Conservation (phyloP, 2,113 vertebrate species). For the Capricornis sumatraensis region DNA sequence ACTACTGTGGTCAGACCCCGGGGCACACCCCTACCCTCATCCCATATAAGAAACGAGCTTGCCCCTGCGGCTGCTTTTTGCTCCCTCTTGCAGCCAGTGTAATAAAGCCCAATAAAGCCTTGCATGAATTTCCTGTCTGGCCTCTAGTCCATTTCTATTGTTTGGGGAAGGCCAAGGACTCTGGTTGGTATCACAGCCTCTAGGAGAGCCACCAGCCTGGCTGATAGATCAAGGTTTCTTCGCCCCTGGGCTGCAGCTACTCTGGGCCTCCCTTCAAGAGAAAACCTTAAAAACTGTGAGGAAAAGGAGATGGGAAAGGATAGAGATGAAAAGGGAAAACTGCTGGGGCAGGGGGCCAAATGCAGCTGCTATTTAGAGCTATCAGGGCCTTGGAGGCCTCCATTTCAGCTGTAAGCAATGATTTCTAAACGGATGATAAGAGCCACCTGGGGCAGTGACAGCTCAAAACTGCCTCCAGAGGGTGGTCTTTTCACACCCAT, state of each 20-base stretch:
- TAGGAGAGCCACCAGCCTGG: background rate
- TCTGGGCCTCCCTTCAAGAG: background rate
- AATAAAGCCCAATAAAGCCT: background rate
- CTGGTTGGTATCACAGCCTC: background rate
- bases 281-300: background rate
- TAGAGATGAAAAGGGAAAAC: background rate
- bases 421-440: background rate
- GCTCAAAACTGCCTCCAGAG: no score
- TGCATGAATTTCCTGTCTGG: background rate
- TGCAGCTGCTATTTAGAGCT: background rate
- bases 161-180: background rate
- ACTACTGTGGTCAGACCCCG: background rate
- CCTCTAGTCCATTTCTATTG: background rate
- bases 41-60: background rate
- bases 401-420: background rate
- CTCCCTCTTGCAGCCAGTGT: background rate
- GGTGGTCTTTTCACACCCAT: background rate
- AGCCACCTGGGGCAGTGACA: background rate
- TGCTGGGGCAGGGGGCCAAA: background rate
- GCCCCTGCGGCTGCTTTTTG: background rate
- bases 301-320: no score
- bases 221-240: no score
- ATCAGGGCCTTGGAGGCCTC: background rate
- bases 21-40: background rate
- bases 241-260: background rate